Percentiles rank a stretch among this genome's conserved stretches.
These are phyloP conservation scores for Callorhinus ursinus DNA, from an alignment of 2,113 vertebrate species.

Conservation along the genomic window DNA sequence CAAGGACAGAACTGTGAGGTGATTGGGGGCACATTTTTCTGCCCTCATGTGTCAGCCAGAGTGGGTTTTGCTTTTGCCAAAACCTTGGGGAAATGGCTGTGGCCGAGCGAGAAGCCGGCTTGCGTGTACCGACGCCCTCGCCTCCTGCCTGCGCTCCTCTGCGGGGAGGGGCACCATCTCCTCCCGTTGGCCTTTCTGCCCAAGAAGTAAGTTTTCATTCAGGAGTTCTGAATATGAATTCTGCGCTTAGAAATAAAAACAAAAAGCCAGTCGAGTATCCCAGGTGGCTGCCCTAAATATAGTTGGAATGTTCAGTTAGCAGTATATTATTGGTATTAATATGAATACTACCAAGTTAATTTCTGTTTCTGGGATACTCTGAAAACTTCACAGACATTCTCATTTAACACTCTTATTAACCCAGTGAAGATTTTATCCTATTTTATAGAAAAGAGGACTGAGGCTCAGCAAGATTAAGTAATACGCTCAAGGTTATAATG, in stretches of 20 bases:
- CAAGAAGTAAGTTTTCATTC: slow-evolving; percentile 43
- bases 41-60: not conserved
- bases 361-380: not conserved
- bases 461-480: not conserved
- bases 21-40: not conserved
- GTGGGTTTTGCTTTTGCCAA: not conserved
- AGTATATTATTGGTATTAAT: not conserved
- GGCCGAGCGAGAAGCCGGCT: not conserved
- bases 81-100: not conserved
- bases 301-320: not conserved
- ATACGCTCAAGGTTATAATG: not conserved
- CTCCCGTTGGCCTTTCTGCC: not conserved
- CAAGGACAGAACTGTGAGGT: not conserved
- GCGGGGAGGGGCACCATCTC: not conserved
- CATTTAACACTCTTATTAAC: slow-evolving; percentile 7
- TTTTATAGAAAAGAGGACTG: not conserved
- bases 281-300: not conserved
- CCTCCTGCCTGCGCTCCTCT: not conserved
- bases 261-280: not conserved
- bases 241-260: not conserved
- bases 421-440: not conserved
- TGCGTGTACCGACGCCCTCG: not conserved
- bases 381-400: slow-evolving; percentile 34
- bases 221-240: slow-evolving; percentile 10
- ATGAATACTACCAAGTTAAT: not conserved